Evolutionary conservation across 2,113 vertebrate genomes (phyloP), one percentile per base, ranked within the genome.

Genomic region (Oryzias woworae): DNA sequence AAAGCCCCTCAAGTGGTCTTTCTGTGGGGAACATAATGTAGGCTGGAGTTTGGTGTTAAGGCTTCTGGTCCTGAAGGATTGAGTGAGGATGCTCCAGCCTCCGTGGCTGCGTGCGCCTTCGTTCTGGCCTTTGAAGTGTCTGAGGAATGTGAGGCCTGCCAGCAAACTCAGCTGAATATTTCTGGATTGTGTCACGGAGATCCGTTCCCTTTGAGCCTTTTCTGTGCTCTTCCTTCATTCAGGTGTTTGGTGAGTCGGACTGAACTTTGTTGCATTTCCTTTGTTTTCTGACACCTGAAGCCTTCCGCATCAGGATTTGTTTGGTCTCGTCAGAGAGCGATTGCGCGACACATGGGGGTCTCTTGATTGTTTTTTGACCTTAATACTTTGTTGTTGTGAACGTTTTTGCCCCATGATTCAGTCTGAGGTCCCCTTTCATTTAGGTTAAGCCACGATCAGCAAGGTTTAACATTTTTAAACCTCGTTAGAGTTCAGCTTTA

Each of bases 201-300:
- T 50, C 49, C 66, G 28, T 63, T 24, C 41, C 28, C 47, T 65
- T 60, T 28, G 26, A 46, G 45, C 68, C 53, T 42, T 17, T 65
- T 61, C 44, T 67, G 52, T 8, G 31, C 36, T 71, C n/a, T 26
- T 67, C 44, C 66, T 61, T 69, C 66, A 15, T 58, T 71, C 77
- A 73, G 57, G 67, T 80, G 73, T 80, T 78, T 48, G 90, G 91
- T 91, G 85, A 91, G 91, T 91, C 49, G 16, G 53, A 48, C 53
- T 54, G n/a, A 65, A 66, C 45, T 57, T 45, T 45, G 20, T 57
- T 64, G 22, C 36, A 15, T 47, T 62, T 66, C 69, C 7, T 16
- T 7, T 22, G 2, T 41, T 45, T 66, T 74, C 67, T 54, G 31
- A 28, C 20, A 4, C 51, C 22, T 55, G 45, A 47, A 54, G 43